These are phyloP conservation scores for Amniataba percoides DNA, from an alignment of 2,797 vertebrate genomes.

Conservation along the genomic window DNA sequence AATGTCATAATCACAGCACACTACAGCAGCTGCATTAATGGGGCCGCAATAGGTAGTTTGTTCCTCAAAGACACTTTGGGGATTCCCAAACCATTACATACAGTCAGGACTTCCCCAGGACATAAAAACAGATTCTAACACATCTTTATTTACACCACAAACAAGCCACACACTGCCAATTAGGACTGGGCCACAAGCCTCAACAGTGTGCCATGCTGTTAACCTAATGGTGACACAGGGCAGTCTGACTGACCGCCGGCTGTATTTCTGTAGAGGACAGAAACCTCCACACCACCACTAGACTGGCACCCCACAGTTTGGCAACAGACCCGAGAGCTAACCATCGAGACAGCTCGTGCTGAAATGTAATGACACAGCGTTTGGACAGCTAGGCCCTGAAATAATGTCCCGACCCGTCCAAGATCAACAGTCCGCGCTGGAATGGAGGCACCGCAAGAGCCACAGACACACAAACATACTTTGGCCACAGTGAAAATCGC, in stretches of 20 bases:
- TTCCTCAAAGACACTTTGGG: not conserved
- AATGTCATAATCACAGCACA: not conserved
- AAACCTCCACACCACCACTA: slow-evolving; percentile 25
- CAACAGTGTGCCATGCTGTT: slow-evolving; percentile 29
- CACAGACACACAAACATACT: slow-evolving; percentile 56
- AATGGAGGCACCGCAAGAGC: slow-evolving; percentile 69
- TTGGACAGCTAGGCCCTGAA: slow-evolving; percentile 66
- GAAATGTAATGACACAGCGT: slow-evolving; percentile 55
- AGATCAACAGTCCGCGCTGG: slow-evolving; percentile 76
- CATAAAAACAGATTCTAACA: slow-evolving; percentile 22
- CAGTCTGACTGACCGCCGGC: slow-evolving; percentile 48
- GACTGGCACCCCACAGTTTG: slow-evolving; percentile 48
- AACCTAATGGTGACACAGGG: slow-evolving; percentile 28
- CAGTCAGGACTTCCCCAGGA: slow-evolving; percentile 24
- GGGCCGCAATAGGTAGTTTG: not conserved
- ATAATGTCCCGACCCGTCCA: slow-evolving; percentile 67
- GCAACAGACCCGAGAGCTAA: slow-evolving; percentile 48
- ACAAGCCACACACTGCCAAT: slow-evolving; percentile 42
- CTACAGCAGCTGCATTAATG: not conserved
- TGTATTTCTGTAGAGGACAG: slow-evolving; percentile 32
- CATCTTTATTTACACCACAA: slow-evolving; percentile 42
- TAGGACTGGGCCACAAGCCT: slow-evolving; percentile 36
- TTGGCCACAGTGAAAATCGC: slow-evolving; percentile 40
- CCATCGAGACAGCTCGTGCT: slow-evolving; percentile 47
- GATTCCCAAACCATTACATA: slow-evolving; percentile 25